phyloP scores from a whole-genome alignment of 2,888 invertebrate species.

The Yponomeuta sedellus region DNA sequence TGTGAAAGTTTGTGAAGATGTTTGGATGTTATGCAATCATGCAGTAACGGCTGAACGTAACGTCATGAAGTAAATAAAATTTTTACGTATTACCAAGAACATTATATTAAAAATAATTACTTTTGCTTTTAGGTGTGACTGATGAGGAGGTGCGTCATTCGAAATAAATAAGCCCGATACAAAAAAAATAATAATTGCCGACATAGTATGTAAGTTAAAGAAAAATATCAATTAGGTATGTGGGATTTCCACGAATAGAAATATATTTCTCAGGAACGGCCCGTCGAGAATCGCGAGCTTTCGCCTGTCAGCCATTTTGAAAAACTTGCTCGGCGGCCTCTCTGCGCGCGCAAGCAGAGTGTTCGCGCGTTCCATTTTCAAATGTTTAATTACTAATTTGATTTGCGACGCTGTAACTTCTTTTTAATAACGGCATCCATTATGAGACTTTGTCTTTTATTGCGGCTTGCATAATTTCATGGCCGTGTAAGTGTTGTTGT shows the following conservation, averaged over 20 bases:
- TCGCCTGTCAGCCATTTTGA: constrained; percentile 47
- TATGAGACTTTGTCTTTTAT: background rate
- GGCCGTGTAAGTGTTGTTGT: background rate
- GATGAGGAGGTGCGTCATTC: no score
- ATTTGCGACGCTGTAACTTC: background rate
- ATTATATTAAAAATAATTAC: no score
- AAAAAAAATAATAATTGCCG: background rate
- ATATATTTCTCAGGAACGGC: background rate
- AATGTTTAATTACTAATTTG: background rate
- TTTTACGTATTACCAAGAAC: no score
- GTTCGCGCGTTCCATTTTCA: background rate
- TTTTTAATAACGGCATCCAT: background rate
- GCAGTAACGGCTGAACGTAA: no score
- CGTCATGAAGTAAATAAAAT: no score
- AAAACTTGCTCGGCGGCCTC: constrained; percentile 44
- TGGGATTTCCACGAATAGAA: background rate
- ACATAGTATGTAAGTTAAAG: background rate
- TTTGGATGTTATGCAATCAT: no score
- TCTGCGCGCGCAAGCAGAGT: background rate
- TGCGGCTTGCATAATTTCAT: background rate
- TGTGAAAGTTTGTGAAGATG: no score
- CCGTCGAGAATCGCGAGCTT: background rate
- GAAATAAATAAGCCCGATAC: no score
- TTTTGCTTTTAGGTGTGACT: no score
- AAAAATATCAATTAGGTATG: background rate